A percentile compares a stretch with the other conserved stretches of the same genome.
Evolutionary conservation across 2,797 vertebrate species (phyloP).

Genomic region (Poeciliopsis presidionis): DNA sequence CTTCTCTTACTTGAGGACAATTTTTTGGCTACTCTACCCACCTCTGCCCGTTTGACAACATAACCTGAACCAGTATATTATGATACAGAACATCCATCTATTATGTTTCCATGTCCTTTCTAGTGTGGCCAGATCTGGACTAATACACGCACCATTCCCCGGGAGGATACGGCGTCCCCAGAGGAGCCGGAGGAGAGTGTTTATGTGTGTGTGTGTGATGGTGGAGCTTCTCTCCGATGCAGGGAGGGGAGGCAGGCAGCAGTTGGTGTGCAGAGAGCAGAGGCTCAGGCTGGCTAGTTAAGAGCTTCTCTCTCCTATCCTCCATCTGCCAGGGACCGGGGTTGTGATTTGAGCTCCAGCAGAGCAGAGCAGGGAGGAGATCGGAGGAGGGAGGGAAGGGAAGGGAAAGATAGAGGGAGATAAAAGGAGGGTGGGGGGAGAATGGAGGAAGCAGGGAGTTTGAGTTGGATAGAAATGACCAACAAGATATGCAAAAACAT

Average conservation of each 20-base stretch:
- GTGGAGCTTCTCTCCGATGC: constrained; percentile 66
- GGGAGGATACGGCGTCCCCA: constrained; percentile 68
- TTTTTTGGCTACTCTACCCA: too few relatives aligned
- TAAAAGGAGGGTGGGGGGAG: constrained; percentile 13
- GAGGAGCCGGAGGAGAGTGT: constrained; percentile 51
- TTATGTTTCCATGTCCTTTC: constrained; percentile 76
- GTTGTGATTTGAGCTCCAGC: constrained; percentile 84
- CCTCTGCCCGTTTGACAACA: constrained; percentile 35
- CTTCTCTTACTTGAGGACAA: too few relatives aligned
- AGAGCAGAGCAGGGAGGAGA: constrained; percentile 83
- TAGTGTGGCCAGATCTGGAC: constrained; percentile 77
- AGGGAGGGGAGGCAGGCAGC: constrained; percentile 78
- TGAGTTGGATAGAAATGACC: constrained; percentile 24
- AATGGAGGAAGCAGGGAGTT: constrained; percentile 51
- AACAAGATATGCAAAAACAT: neutral
- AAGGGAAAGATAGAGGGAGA: constrained; percentile 7
- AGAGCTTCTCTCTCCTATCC: constrained; percentile 82
- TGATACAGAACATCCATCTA: constrained; percentile 70
- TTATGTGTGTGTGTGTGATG: constrained; percentile 31
- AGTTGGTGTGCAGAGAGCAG: constrained; percentile 83
- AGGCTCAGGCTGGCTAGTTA: constrained; percentile 80
- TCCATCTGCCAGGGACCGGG: constrained; percentile 83
- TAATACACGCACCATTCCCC: constrained; percentile 69
- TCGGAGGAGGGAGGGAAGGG: constrained; percentile 54
- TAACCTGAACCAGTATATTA: constrained; percentile 30